phyloP scores from a whole-genome alignment of 2,113 vertebrate species.

The Hylia prasina region DNA sequence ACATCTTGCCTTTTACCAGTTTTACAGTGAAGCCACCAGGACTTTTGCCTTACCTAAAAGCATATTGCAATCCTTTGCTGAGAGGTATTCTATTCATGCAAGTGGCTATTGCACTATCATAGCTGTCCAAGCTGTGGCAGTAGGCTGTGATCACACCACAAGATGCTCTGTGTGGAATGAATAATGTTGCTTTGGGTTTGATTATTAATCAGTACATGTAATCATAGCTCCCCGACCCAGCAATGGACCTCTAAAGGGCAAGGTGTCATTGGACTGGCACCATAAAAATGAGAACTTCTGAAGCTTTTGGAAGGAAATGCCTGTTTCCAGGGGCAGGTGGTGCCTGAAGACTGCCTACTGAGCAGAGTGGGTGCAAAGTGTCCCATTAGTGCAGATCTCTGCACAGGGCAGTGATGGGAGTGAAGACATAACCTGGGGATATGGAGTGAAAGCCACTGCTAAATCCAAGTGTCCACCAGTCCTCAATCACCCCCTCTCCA shows the following conservation, averaged over 20 bases:
- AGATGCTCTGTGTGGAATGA: neutral
- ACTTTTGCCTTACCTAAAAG: neutral
- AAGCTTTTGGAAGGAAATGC: neutral
- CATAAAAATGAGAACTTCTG: neutral
- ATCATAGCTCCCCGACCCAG: neutral
- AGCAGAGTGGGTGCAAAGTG: neutral
- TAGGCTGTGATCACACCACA: neutral
- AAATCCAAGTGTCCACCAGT: neutral
- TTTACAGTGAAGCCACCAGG: neutral
- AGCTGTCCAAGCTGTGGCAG: neutral
- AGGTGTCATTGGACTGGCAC: neutral
- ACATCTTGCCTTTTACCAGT: neutral
- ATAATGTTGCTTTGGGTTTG: neutral
- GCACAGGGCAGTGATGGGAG: neutral
- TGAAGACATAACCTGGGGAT: neutral
- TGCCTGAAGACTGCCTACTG: neutral
- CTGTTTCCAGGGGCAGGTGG: neutral
- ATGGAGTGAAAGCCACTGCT: neutral
- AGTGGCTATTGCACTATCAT: neutral
- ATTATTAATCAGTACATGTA: neutral
- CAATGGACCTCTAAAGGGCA: neutral
- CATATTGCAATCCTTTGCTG: neutral
- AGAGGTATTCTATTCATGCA: neutral
- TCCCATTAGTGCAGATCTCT: neutral
- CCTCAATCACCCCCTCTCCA: neutral